Base-by-base conservation (phyloP, 2,797 vertebrate genomes). In the Varecia variegata region DNA sequence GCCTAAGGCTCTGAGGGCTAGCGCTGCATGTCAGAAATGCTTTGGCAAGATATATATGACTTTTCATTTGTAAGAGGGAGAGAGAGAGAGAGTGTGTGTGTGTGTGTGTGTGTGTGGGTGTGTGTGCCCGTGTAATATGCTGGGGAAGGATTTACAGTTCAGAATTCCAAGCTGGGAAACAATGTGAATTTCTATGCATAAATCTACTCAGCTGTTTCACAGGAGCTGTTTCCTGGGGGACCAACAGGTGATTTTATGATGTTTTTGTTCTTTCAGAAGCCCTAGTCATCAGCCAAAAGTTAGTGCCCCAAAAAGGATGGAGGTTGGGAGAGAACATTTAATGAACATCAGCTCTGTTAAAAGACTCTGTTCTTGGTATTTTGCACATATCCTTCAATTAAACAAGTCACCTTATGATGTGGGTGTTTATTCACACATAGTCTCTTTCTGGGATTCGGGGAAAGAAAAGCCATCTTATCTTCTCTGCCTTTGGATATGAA, bases 1-100 rank as follows among this genome's bases (percentile, higher is more conserved):
- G 96, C 98, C 98, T 95, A 92, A 97, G 97, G 98, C 98, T 97
- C 80, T 83, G 91, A 96, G 95, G 95, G 93, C 98, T 97, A 96
- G 95, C 98, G 97, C 96, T 97, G 84, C 91, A 84, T 97, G 97
- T 98, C 98, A 98, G 97, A 98, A 97, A 98, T 94, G 96, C 97
- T 98, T 97, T 97, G 96, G 97, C 93, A 97, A 95, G 97, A 98
- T 98, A 98, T 97, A 98, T 97, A 98, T 98, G 97, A 96, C 97
- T 98, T 98, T 98, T 98, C 98, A 98, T 98, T 98, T 98, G 98
- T 97, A 97, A 96, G 96, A 94, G 86, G 96, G 95, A 96, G 97
- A 98, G 90, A 96, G 50, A 81, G 43, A 45, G 10, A 45, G 77
- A 98, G 93, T 83, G 95, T 76, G 77, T 98, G 93, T 93, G 95